Evolutionary conservation across 2,797 vertebrate species (phyloP).

Genomic region (Danio choprae): DNA sequence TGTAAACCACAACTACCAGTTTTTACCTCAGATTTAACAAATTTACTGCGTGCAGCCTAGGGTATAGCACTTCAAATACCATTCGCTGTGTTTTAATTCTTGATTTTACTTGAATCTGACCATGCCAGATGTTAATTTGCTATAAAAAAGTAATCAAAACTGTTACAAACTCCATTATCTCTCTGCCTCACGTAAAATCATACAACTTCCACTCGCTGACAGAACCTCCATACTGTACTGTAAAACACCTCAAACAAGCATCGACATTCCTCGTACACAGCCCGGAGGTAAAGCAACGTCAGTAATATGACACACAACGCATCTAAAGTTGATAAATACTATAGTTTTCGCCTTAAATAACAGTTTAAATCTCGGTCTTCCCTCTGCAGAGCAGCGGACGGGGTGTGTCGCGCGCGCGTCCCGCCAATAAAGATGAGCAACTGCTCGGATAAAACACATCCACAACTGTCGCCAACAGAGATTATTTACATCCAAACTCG

Average conservation of each 20-base stretch:
- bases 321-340: slow-evolving; percentile 17
- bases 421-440: slow-evolving; percentile 42
- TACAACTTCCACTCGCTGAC: slow-evolving; percentile 20
- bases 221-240: neutral
- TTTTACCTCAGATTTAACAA: neutral
- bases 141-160: slow-evolving; percentile 17
- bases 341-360: neutral
- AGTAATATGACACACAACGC: neutral
- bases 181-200: slow-evolving; percentile 10
- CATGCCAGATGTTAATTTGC: neutral
- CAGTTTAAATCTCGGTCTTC: slow-evolving; percentile 20
- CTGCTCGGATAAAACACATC: slow-evolving; percentile 16
- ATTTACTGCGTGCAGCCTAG: neutral
- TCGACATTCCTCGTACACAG: neutral
- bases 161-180: neutral
- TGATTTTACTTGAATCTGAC: neutral
- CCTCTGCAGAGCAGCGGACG: slow-evolving; percentile 50
- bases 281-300: neutral
- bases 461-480: neutral
- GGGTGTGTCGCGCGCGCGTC: slow-evolving; percentile 55
- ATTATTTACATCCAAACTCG: neutral
- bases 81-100: neutral
- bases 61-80: neutral
- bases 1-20: neutral
- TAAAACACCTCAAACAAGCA: slow-evolving; percentile 20